Conservation (phyloP, 2,888 invertebrate species). For the Apodemia hepburni region DNA sequence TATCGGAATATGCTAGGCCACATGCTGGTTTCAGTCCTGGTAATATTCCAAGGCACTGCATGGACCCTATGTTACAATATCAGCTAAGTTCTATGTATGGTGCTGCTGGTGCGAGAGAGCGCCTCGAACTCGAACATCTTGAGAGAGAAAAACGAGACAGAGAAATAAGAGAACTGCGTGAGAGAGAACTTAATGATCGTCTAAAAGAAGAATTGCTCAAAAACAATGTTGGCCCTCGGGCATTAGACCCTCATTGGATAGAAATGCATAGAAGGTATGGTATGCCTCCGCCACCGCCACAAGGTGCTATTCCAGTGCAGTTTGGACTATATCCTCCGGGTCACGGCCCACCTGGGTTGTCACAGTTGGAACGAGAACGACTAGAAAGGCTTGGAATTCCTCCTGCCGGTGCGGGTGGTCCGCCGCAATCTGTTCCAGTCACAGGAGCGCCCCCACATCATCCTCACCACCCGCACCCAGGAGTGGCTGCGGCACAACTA, state of each 20-base stretch:
- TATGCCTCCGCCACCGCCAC: slow-evolving; percentile 82
- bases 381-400: slow-evolving; percentile 90
- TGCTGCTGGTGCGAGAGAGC: slow-evolving; percentile 83
- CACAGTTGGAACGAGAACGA: slow-evolving; percentile 93
- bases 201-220: slow-evolving; percentile 94
- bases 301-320: slow-evolving; percentile 84
- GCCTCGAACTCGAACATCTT: slow-evolving; percentile 83
- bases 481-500: slow-evolving; percentile 81
- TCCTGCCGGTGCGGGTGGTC: slow-evolving; percentile 77
- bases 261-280: slow-evolving; percentile 92
- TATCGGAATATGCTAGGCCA: slow-evolving; percentile 95
- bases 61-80: slow-evolving; percentile 93
- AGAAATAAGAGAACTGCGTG: slow-evolving; percentile 88
- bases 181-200: slow-evolving; percentile 90
- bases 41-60: slow-evolving; percentile 83
- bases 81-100: slow-evolving; percentile 89
- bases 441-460: slow-evolving; percentile 79
- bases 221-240: slow-evolving; percentile 82
- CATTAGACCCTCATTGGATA: slow-evolving; percentile 90
- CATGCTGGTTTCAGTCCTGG: slow-evolving; percentile 91
- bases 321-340: slow-evolving; percentile 89
- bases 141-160: slow-evolving; percentile 86
- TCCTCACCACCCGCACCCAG: slow-evolving; percentile 77
- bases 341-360: slow-evolving; percentile 82
- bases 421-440: slow-evolving; percentile 66